Evolutionary conservation across 2,888 invertebrate species (phyloP), one percentile per base, ranked within the genome.

Genomic region (Sthenelais limicola): DNA sequence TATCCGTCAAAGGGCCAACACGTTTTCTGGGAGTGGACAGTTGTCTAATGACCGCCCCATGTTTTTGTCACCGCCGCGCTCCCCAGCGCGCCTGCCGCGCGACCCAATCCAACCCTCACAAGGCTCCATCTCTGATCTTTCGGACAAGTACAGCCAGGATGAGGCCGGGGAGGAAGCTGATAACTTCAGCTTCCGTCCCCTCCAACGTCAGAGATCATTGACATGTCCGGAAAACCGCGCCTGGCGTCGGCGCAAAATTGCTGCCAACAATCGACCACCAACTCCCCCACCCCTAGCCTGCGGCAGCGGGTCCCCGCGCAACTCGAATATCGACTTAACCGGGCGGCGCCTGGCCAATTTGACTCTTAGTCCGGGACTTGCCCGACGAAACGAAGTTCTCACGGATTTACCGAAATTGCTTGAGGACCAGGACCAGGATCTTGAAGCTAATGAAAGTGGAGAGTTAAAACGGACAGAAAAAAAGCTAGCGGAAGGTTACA

Each of bases 151-250:
- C 4, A 30, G 48, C 21, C 28, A 28, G 0, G 72, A 72, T 0
- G 68, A 72, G 52, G 68, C 33, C 3, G 71, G 35, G 1, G 71
- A 71, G 47, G 71, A 71, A 21, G 52, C 38, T 18, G 72, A 72
- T 24, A 48, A 24, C 54, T 67, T 72, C 68, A 21, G 47, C 54
- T 38, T 72, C 33, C 30, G 32, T 30, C 32, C 43, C 4, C 30
- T 58, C 48, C 52, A 38, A 18, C 49, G 69, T 21, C 69, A 28
- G 47, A 51, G 72, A n/a, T 56, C 72, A 21, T 35, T 30, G 15
- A 72, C 72, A 28, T 72, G 72, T 32, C 72, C 72, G 7, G 72
- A 72, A 47, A 35, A 67, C 52, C 33, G 47, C 12, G 52, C 68
- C n/a, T 68, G 67, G 38, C 43, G 38, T 9, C 68, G 72, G 15